Evolutionary conservation across 2,797 vertebrate genomes (phyloP).

Genomic region (Uromys caudimaculatus): DNA sequence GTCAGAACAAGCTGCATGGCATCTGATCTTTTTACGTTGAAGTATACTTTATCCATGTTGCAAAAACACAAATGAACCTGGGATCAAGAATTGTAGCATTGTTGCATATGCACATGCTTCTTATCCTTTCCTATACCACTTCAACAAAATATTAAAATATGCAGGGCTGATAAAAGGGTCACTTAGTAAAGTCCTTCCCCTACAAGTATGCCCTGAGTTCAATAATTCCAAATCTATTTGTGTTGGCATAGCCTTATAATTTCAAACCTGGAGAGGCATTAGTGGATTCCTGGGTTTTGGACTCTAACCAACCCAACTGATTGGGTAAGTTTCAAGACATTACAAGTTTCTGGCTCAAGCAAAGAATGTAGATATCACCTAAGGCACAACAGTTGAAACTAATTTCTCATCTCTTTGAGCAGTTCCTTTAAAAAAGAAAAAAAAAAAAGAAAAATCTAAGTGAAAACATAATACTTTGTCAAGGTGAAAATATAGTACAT

Average conservation of each 20-base stretch:
- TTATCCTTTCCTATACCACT: neutral
- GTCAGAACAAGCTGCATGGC: neutral
- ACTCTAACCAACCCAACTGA: neutral
- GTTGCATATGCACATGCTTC: neutral
- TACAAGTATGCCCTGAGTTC: neutral
- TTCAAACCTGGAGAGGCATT: neutral
- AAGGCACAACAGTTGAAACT: neutral
- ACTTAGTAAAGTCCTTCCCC: neutral
- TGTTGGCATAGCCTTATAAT: neutral
- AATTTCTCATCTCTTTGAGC: neutral
- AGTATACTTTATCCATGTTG: neutral
- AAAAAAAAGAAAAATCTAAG: neutral
- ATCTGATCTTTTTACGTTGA: conserved; percentile 20
- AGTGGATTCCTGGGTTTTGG: neutral
- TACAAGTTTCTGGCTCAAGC: neutral
- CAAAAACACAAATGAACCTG: conserved; percentile 1
- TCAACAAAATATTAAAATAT: conserved; percentile 2
- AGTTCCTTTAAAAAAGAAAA: neutral
- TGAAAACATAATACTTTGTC: neutral
- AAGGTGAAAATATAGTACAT: neutral
- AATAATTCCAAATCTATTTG: neutral
- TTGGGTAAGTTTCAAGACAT: neutral
- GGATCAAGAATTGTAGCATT: neutral
- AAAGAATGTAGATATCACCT: neutral
- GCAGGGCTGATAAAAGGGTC: neutral